Evolutionary conservation across 2,888 invertebrate genomes (phyloP).

Genomic region (Caenorhabditis wallacei): DNA sequence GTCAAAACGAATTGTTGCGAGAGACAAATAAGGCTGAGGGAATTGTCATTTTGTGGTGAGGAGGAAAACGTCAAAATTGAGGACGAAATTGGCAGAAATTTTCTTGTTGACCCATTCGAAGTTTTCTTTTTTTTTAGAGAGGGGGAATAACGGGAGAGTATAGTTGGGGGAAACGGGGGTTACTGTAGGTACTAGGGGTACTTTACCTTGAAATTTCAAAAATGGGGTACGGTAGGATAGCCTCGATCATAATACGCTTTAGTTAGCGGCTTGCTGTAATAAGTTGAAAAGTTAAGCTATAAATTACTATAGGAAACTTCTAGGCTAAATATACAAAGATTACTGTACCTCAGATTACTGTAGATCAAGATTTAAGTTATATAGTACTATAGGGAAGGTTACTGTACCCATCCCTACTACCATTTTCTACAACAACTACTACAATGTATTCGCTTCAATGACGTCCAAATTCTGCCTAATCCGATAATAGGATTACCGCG

Average conservation of each 20-base stretch:
- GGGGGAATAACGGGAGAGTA: neutral
- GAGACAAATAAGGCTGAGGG: conserved; percentile 32
- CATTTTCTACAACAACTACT: neutral
- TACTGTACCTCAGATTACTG: too few species aligned
- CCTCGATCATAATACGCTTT: too few species aligned
- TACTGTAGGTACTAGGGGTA: too few species aligned
- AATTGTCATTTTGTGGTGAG: neutral
- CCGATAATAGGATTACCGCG: conserved; percentile 25
- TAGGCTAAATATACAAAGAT: too few species aligned
- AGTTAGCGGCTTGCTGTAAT: too few species aligned
- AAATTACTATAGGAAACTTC: too few species aligned
- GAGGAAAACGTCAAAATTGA: conserved; percentile 4
- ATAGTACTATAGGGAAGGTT: too few species aligned
- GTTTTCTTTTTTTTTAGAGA: neutral
- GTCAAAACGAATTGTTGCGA: conserved; percentile 14
- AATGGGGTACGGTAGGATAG: too few species aligned
- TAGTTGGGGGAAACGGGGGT: neutral
- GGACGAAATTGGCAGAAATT: conserved; percentile 37
- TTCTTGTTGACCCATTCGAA: neutral
- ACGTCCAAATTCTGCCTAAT: conserved; percentile 10
- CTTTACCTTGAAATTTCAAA: too few species aligned
- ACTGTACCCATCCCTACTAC: neutral
- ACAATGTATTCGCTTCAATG: neutral
- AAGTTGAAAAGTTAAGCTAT: too few species aligned
- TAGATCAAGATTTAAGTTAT: too few species aligned